Conservation (phyloP, 2,113 vertebrate genomes). For the Corythornis vintsioides region DNA sequence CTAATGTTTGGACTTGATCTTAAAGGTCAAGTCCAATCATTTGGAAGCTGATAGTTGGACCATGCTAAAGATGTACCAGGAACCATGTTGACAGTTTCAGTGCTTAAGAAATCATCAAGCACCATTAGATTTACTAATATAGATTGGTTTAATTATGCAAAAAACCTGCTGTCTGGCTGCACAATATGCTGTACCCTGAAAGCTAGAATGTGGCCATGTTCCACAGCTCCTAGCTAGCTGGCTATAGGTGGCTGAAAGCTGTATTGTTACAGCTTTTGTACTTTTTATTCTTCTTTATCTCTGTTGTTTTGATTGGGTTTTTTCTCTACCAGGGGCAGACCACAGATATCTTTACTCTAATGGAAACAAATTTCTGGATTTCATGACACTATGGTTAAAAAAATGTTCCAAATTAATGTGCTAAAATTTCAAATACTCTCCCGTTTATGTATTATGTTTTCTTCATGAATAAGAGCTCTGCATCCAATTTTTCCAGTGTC, state of each 20-base stretch:
- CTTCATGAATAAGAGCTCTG: background rate
- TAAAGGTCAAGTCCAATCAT: background rate
- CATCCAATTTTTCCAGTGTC: background rate
- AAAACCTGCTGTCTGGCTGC: background rate
- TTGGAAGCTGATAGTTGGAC: background rate
- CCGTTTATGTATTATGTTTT: background rate
- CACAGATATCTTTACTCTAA: background rate
- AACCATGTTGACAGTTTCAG: background rate
- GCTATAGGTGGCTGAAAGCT: background rate
- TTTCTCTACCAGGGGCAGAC: background rate
- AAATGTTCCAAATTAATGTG: background rate
- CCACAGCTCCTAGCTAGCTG: background rate
- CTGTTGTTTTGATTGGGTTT: too few species aligned
- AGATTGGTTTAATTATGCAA: background rate
- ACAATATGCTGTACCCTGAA: background rate
- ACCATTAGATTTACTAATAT: background rate
- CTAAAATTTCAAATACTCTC: background rate
- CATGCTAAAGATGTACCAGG: background rate
- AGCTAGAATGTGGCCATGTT: accelerated
- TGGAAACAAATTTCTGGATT: background rate
- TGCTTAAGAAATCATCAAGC: background rate
- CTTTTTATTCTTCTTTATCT: too few species aligned
- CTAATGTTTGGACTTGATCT: too few species aligned
- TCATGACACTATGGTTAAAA: background rate
- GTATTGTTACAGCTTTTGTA: background rate